A percentile compares a stretch with the other conserved stretches of the same genome.
These are phyloP conservation scores for Andrena praecox DNA, from an alignment of 2,888 invertebrate genomes.

Conservation along the genomic window DNA sequence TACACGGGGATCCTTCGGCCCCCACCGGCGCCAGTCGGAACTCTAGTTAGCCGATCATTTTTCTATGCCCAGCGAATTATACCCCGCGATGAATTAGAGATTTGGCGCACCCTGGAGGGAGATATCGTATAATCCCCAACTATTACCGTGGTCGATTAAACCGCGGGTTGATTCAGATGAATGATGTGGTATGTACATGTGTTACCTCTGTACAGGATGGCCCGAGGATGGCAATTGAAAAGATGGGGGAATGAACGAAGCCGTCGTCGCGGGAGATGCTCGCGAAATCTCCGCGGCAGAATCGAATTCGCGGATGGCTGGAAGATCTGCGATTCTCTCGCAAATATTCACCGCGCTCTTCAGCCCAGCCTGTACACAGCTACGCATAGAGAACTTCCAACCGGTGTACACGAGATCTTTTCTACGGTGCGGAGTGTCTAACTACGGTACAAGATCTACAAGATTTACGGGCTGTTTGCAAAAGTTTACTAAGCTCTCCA, in stretches of 20 bases:
- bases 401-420: constrained; percentile 45
- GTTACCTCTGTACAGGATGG: too few species aligned
- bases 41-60: constrained; percentile 39
- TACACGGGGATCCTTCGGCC: constrained; percentile 55
- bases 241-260: too few species aligned
- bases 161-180: too few species aligned
- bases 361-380: not conserved
- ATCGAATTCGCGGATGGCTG: too few species aligned
- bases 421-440: constrained; percentile 59
- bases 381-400: not conserved
- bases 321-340: too few species aligned
- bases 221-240: too few species aligned
- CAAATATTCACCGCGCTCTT: not conserved
- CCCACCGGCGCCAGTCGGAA: not conserved
- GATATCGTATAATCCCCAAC: not conserved
- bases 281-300: too few species aligned
- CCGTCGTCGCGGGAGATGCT: too few species aligned
- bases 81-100: constrained; percentile 3
- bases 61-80: constrained; percentile 13
- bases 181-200: too few species aligned
- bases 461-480: constrained; percentile 37
- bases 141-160: too few species aligned
- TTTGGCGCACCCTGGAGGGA: not conserved
- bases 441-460: constrained; percentile 52
- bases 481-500: constrained; percentile 8